Percentiles rank a stretch among this genome's conserved stretches.
Conservation (phyloP, 1,140 invertebrate genomes). For the Meloidogyne exigua region DNA sequence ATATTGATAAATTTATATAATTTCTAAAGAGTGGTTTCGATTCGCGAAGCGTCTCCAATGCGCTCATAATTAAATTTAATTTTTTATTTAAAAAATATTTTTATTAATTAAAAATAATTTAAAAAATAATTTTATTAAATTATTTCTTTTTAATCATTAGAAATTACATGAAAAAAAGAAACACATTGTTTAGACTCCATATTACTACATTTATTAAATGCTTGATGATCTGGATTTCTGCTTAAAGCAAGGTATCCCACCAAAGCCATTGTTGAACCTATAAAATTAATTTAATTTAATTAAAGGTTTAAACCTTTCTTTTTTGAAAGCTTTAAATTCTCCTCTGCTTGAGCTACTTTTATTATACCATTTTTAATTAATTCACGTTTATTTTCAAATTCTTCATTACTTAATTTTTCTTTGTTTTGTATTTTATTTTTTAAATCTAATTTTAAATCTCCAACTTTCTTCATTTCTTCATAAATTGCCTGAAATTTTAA, state of each 20-base stretch:
- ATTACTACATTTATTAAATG: conserved; percentile 2
- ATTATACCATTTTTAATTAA: not conserved
- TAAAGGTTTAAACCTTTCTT: not conserved
- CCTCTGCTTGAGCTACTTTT: not conserved
- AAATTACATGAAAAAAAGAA: not conserved
- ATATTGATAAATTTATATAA: too few species aligned
- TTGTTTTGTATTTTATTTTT: not conserved
- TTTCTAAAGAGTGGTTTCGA: too few species aligned
- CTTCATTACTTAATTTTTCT: not conserved
- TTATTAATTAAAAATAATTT: too few species aligned
- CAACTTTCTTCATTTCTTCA: not conserved
- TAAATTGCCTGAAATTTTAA: not conserved
- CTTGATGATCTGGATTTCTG: not conserved
- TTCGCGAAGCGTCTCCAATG: too few species aligned
- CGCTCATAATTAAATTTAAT: too few species aligned
- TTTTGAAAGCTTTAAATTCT: not conserved
- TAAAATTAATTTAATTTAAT: not conserved
- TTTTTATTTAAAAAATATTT: too few species aligned
- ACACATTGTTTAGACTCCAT: not conserved
- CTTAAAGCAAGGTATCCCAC: not conserved
- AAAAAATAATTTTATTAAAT: not conserved
- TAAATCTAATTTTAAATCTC: not conserved
- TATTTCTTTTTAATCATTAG: not conserved
- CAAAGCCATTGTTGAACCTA: not conserved
- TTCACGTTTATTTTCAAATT: not conserved